Evolutionary conservation across 2,888 invertebrate genomes (phyloP).

Genomic region (Leptogaster cylindrica): DNA sequence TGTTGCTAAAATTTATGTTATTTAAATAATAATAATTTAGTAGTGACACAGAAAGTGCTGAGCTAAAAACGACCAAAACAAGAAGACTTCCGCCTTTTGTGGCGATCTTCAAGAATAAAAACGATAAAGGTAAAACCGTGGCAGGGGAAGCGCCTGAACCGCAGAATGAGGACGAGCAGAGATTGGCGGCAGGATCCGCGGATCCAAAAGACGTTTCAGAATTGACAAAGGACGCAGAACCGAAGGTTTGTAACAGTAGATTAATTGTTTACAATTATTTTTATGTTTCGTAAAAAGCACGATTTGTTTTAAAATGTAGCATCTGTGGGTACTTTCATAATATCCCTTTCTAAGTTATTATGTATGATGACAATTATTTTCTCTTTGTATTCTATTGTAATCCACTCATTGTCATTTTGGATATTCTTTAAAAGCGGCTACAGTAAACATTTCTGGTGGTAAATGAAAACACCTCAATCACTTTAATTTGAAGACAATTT

Average conservation of each 20-base stretch:
- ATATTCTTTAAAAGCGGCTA: no score
- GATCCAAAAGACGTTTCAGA: conserved; percentile 53
- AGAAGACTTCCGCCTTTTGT: conserved; percentile 55
- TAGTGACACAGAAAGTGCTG: conserved; percentile 74
- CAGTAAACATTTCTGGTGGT: no score
- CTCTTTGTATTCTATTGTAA: no score
- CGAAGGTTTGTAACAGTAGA: conserved; percentile 56
- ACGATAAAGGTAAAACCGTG: conserved; percentile 52
- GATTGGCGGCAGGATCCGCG: conserved; percentile 48
- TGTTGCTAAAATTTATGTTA: conserved; percentile 46
- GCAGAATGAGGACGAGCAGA: conserved; percentile 50
- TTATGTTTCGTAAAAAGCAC: not conserved
- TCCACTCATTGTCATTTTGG: no score
- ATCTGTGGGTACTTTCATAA: no score
- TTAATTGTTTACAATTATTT: conserved; percentile 15
- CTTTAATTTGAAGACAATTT: no score
- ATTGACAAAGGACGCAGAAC: conserved; percentile 59
- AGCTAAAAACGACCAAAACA: conserved; percentile 56
- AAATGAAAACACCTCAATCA: no score
- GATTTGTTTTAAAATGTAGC: not conserved
- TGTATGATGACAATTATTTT: no score
- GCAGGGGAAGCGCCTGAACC: conserved; percentile 49
- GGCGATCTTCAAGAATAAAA: conserved; percentile 58
- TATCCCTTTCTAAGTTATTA: no score
- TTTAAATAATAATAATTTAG: conserved; percentile 59